Conservation (phyloP, 2,797 vertebrate genomes). For the Anableps anableps region DNA sequence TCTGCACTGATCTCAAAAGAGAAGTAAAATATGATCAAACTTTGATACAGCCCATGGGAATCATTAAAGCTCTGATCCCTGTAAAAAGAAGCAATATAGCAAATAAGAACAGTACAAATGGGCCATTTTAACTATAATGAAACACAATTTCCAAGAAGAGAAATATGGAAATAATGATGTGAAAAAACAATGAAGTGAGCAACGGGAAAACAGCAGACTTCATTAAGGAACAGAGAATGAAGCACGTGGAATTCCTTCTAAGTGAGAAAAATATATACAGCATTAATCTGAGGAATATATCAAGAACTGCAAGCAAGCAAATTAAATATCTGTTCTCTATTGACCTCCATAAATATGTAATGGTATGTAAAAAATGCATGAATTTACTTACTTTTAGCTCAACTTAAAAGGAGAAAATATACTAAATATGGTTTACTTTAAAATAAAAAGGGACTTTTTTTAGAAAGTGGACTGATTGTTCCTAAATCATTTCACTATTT, state of each 20-base stretch:
- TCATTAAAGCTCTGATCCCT: conserved; percentile 63
- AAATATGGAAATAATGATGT: conserved; percentile 37
- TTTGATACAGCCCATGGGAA: conserved; percentile 65
- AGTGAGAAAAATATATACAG: not conserved
- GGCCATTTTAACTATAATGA: conserved; percentile 70
- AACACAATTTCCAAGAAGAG: conserved; percentile 45
- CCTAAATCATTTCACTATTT: not conserved
- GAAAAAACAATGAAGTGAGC: conserved; percentile 45
- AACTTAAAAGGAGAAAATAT: not conserved
- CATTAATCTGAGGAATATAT: not conserved
- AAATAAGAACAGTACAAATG: conserved; percentile 70
- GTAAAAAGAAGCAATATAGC: conserved; percentile 43
- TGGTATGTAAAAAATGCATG: not conserved
- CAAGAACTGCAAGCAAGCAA: not conserved
- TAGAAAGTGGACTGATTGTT: not conserved
- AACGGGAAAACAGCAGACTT: conserved; percentile 31
- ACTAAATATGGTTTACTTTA: not conserved
- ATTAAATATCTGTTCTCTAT: not conserved
- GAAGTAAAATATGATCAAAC: conserved; percentile 71
- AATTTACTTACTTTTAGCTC: not conserved
- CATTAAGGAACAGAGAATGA: not conserved
- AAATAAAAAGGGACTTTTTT: not conserved
- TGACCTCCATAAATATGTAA: not conserved
- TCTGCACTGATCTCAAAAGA: conserved; percentile 62
- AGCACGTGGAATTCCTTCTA: conserved; percentile 1